Base-by-base conservation (phyloP, 2,888 invertebrate genomes). In the Mesoligia furuncula region DNA sequence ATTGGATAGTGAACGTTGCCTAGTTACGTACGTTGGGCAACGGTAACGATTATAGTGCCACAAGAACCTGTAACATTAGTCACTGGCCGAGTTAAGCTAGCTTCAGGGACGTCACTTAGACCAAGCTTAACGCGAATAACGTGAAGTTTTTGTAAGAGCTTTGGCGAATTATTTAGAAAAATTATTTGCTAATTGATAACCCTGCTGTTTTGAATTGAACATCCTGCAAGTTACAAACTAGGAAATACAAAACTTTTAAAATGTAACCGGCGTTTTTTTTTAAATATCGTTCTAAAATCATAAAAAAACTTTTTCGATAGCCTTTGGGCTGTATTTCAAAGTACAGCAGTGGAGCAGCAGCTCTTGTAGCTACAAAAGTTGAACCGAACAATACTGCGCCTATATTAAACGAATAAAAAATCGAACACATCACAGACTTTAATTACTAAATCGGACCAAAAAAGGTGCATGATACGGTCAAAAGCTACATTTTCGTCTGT, bases 391-490 rank as follows among this genome's bases (percentile, higher is more conserved):
- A 71, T 76, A 67, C 61, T 45, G 68, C 61, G 67, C 75, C 45
- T 48, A 75, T 65, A 51, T 74, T 45, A 57, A 73, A 61, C n/a
- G 24, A 64, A 66, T 59, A 86, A 82, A 86, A 84, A 84, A 86
- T 27, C 48, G 45, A 61, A 80, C 73, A 84, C 80, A 84, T 79
- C 84, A 71, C n/a, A 86, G 27, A 86, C 64, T 84, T 86, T 84
- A 84, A 80, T 84, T 84, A 85, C 84, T 65, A 83, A 77, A 86
- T 83, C 74, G 42, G 61, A 77, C 83, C 71, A 77, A 77, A 83
- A 84, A 85, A 80, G 82, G 87, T 85, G 82, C 85, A 84, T 85
- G 87, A 87, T 88, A 82, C 73, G 71, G 78, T 74, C 51, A 87
- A 87, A 83, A 84, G 78, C 78, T 79, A 83, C 77, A 80, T 77